phyloP scores from a whole-genome alignment of 2,888 invertebrate genomes.

The Thymelicus lineola region DNA sequence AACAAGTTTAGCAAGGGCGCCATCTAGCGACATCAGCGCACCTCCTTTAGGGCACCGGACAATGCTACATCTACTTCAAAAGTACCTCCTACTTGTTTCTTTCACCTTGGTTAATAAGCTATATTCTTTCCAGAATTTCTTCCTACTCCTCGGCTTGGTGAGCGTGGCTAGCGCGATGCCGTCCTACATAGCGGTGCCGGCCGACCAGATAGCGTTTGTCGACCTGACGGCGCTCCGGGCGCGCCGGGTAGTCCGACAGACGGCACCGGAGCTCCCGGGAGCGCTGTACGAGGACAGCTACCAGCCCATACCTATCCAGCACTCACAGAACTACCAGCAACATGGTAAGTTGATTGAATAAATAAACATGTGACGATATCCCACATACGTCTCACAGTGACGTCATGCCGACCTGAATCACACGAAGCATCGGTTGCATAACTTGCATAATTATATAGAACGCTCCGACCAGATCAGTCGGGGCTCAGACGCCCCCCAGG shows the following conservation, averaged over 20 bases:
- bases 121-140: conserved; percentile 57
- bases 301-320: conserved; percentile 52
- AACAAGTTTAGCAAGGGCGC: too few species aligned
- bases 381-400: too few species aligned
- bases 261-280: conserved; percentile 54
- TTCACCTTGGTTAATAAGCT: background rate
- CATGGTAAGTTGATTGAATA: conserved; percentile 60
- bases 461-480: too few species aligned
- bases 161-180: conserved; percentile 75
- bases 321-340: conserved; percentile 53
- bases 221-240: conserved; percentile 75
- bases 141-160: conserved; percentile 60
- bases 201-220: conserved; percentile 85
- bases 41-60: too few species aligned
- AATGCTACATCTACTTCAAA: too few species aligned
- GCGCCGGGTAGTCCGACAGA: conserved; percentile 70
- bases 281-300: conserved; percentile 65
- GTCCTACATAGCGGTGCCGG: conserved; percentile 86
- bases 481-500: too few species aligned
- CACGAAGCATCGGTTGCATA: too few species aligned
- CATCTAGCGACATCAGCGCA: too few species aligned
- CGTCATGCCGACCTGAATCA: too few species aligned
- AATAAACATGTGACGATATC: too few species aligned
- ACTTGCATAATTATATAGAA: too few species aligned
- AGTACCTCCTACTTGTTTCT: too few species aligned